phyloP scores from a whole-genome alignment of 2,797 vertebrate genomes.

The Microctenopoma stevenorrisi region DNA sequence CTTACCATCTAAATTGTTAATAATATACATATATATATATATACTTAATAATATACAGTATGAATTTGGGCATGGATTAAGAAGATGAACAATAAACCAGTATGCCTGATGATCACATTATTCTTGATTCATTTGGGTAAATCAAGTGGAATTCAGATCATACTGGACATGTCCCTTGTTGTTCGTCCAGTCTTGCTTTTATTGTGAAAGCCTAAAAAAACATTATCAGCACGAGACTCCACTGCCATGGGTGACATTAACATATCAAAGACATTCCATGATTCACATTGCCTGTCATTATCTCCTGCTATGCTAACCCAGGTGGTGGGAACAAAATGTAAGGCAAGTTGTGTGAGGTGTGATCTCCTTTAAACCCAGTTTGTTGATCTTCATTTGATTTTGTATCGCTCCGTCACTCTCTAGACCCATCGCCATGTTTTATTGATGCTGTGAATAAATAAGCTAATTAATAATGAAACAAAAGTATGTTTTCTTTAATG shows the following conservation, averaged over 20 bases:
- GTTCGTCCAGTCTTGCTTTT: background rate
- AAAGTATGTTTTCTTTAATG: conserved; percentile 65
- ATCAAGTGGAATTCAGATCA: conserved; percentile 8
- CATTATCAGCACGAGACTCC: background rate
- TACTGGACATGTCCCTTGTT: background rate
- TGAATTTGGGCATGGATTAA: background rate
- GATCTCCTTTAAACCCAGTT: conserved; percentile 57
- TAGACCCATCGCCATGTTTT: conserved; percentile 59
- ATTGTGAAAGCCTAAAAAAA: conserved; percentile 28
- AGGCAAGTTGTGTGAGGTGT: conserved; percentile 56
- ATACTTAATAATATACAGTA: too few relatives aligned
- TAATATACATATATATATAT: too few relatives aligned
- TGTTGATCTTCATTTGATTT: conserved; percentile 63
- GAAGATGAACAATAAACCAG: background rate
- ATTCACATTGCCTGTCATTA: conserved; percentile 25
- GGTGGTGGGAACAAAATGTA: conserved; percentile 53
- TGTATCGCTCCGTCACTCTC: conserved; percentile 34
- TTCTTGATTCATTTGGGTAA: conserved; percentile 1
- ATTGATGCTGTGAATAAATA: conserved; percentile 76
- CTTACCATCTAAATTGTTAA: too few relatives aligned
- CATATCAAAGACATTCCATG: conserved; percentile 36
- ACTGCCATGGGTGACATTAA: conserved; percentile 35
- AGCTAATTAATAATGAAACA: conserved; percentile 78
- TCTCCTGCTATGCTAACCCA: conserved; percentile 40
- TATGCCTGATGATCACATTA: too few relatives aligned